Percentiles rank a stretch among this genome's conserved stretches.
phyloP scores from a whole-genome alignment of 2,797 vertebrate genomes.

The Danio aesculapii region DNA sequence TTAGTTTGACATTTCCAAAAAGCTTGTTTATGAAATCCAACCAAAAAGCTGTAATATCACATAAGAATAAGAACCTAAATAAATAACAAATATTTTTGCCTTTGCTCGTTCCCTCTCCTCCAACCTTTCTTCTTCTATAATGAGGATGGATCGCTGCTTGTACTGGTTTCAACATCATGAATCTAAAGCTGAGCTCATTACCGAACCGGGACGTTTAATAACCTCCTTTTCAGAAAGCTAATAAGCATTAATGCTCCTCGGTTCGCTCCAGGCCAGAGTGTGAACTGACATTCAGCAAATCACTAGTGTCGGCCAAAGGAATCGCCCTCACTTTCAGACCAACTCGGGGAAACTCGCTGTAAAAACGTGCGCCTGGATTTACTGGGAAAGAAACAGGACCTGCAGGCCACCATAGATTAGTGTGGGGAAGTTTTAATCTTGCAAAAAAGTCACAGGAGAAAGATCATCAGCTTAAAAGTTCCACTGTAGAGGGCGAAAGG shows the following conservation, averaged over 20 bases:
- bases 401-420: constrained; percentile 49
- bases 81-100: not conserved
- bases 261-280: constrained; percentile 32
- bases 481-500: constrained; percentile 11
- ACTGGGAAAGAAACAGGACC: constrained; percentile 28
- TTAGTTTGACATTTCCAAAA: not conserved
- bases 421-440: constrained; percentile 42
- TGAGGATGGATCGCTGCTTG: constrained; percentile 66
- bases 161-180: constrained; percentile 66
- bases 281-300: constrained; percentile 60
- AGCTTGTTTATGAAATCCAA: not conserved
- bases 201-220: constrained; percentile 68
- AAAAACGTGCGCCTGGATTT: constrained; percentile 25
- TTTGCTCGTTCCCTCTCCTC: not conserved
- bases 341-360: constrained; percentile 3
- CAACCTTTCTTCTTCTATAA: constrained; percentile 59
- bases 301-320: constrained; percentile 31
- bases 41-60: not conserved
- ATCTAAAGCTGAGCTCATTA: constrained; percentile 72
- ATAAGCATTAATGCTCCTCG: constrained; percentile 48
- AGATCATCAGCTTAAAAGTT: constrained; percentile 44
- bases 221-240: constrained; percentile 62
- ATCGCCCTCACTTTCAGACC: constrained; percentile 16
- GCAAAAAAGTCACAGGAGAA: constrained; percentile 34
- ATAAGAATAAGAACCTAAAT: not conserved